Evolutionary conservation across 2,888 invertebrate species (phyloP).

Genomic region (Schrankia costaestrigalis): DNA sequence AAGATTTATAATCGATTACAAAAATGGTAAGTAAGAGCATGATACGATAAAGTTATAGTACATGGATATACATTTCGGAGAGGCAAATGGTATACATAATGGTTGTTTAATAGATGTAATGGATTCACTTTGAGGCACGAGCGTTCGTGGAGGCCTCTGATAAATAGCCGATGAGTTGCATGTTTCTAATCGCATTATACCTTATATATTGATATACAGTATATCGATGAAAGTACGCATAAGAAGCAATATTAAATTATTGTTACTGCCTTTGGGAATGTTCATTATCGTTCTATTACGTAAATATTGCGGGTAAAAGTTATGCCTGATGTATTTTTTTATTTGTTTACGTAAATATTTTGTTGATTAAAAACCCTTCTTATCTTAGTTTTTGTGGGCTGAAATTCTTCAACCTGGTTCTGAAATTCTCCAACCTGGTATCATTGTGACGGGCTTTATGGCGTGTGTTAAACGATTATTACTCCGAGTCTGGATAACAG

Average conservation of each 20-base stretch:
- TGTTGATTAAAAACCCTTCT: too few species aligned
- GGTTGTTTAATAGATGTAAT: conserved; percentile 59
- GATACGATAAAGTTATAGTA: conserved; percentile 19
- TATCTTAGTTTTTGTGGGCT: too few species aligned
- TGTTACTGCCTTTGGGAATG: conserved; percentile 4
- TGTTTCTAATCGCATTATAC: conserved; percentile 31
- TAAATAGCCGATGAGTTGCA: conserved; percentile 58
- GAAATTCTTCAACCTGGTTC: too few species aligned
- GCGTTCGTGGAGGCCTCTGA: conserved; percentile 37
- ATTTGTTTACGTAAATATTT: too few species aligned
- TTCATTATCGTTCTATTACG: too few species aligned
- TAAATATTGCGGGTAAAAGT: too few species aligned
- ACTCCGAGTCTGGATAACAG: too few species aligned
- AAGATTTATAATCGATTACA: conserved; percentile 9
- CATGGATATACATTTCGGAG: conserved; percentile 38
- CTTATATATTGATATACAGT: conserved; percentile 1
- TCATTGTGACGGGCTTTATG: too few species aligned
- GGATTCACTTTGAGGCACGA: conserved; percentile 39
- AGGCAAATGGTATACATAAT: conserved; percentile 40
- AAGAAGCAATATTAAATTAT: conserved; percentile 22
- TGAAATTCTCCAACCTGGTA: too few species aligned
- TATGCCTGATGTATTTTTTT: too few species aligned
- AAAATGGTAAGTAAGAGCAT: conserved; percentile 8
- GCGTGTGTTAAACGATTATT: too few species aligned
- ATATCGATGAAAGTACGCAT: too few species aligned